phyloP scores from a whole-genome alignment of 2,113 vertebrate species.

The Turnix velox region DNA sequence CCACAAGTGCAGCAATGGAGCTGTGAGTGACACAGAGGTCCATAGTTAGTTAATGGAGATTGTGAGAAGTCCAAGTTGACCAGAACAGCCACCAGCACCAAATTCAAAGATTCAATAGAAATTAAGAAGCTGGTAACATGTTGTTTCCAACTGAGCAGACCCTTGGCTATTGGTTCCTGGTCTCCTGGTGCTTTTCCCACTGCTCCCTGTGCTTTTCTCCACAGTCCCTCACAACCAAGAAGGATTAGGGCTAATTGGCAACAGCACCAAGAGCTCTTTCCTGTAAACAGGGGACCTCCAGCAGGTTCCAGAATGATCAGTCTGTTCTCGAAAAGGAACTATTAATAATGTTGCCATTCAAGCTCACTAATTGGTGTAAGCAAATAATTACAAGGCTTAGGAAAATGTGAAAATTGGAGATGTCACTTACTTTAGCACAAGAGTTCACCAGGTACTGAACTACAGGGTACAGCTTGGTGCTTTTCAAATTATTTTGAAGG shows the following conservation, averaged over 20 bases:
- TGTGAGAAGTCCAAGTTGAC: not conserved
- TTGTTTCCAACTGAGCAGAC: not conserved
- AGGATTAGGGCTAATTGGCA: not conserved
- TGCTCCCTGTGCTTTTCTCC: not conserved
- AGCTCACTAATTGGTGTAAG: not conserved
- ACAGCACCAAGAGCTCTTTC: not conserved
- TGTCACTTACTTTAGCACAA: not conserved
- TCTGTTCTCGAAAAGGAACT: not conserved
- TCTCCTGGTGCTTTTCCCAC: not conserved
- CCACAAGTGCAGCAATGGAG: not conserved
- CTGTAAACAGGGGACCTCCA: not conserved
- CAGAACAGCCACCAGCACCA: not conserved
- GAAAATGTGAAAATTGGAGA: not conserved
- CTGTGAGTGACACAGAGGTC: not conserved
- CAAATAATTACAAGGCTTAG: not conserved
- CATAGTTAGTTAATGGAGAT: fast-evolving
- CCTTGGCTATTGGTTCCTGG: not conserved
- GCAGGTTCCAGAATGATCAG: not conserved
- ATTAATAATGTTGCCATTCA: not conserved
- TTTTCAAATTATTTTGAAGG: not conserved
- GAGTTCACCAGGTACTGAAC: not conserved
- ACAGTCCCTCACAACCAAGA: not conserved
- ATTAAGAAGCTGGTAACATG: too few species aligned
- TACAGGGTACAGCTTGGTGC: not conserved
- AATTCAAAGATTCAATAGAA: not conserved